A percentile compares a stretch with the other conserved stretches of the same genome.
Conservation (phyloP, 2,797 vertebrate genomes). For the Enteromius fasciolatus region DNA sequence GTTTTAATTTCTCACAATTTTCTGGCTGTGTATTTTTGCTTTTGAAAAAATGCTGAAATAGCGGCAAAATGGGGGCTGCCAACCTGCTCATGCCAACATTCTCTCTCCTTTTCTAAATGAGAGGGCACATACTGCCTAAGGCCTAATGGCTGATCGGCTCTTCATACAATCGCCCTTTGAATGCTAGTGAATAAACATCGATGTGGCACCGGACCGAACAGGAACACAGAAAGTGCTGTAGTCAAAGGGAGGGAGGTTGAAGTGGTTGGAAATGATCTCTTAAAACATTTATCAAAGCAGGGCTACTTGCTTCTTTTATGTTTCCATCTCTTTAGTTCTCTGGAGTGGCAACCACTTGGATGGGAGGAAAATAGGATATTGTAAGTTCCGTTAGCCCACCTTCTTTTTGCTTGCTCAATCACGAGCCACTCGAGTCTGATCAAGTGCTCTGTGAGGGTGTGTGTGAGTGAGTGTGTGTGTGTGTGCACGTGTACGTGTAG, state of each 20-base stretch:
- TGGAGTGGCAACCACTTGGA: constrained; percentile 83
- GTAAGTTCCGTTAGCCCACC: constrained; percentile 78
- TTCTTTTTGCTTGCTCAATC: constrained; percentile 76
- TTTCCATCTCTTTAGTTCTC: constrained; percentile 82
- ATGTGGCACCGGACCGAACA: constrained; percentile 76
- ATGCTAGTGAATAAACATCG: constrained; percentile 85
- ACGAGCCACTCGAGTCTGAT: constrained; percentile 59
- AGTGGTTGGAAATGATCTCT: constrained; percentile 69
- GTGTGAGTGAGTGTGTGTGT: constrained; percentile 46
- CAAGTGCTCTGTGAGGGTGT: constrained; percentile 58
- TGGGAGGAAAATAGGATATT: constrained; percentile 84
- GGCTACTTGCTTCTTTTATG: constrained; percentile 77
- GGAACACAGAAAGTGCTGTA: constrained; percentile 76
- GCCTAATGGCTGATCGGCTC: constrained; percentile 83
- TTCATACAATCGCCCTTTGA: constrained; percentile 83
- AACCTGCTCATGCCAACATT: constrained; percentile 73
- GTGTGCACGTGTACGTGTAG: constrained; percentile 55
- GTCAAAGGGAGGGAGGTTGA: constrained; percentile 66
- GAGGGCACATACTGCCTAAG: constrained; percentile 75
- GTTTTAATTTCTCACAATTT: constrained; percentile 3
- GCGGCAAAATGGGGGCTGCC: constrained; percentile 31
- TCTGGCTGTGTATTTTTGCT: constrained; percentile 23
- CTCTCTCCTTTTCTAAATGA: constrained; percentile 71
- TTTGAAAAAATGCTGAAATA: constrained; percentile 24
- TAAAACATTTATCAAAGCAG: constrained; percentile 78